A percentile compares a stretch with the other conserved stretches of the same genome.
Evolutionary conservation across 2,888 invertebrate genomes (phyloP).

Genomic region (Allacma fusca): DNA sequence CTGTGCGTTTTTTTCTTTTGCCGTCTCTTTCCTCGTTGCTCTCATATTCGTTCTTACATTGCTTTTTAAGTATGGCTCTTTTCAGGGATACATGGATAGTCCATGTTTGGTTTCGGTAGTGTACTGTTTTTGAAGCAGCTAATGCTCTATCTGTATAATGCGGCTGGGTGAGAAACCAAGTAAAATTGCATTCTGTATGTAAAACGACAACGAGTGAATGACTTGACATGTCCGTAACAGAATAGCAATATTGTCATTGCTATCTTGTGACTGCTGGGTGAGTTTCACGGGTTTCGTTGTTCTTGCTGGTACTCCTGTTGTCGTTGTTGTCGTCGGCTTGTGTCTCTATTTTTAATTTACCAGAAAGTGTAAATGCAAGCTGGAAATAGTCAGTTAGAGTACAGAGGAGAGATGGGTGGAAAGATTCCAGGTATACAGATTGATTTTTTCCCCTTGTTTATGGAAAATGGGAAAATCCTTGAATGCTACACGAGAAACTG

Average conservation of each 20-base stretch:
- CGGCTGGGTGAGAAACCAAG: background rate
- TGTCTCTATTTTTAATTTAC: constrained; percentile 2
- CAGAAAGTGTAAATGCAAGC: background rate
- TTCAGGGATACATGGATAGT: background rate
- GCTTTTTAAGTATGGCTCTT: background rate
- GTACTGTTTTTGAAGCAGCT: background rate
- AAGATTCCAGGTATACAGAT: no score
- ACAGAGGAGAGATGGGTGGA: no score
- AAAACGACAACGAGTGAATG: constrained; percentile 25
- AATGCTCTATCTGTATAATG: background rate
- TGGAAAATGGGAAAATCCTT: no score
- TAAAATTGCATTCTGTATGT: background rate
- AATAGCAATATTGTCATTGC: constrained; percentile 28
- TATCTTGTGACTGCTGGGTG: constrained; percentile 31
- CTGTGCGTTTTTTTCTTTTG: background rate
- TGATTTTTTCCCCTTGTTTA: no score
- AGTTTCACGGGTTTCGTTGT: background rate
- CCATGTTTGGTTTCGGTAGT: background rate
- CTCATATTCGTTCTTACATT: background rate
- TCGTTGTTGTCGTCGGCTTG: background rate
- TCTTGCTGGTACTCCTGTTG: background rate
- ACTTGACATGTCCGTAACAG: constrained; percentile 25
- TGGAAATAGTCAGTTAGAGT: no score
- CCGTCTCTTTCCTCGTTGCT: background rate
- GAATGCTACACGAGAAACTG: no score